A percentile compares a stretch with the other conserved stretches of the same genome.
Evolutionary conservation across 2,113 vertebrate species (phyloP).

Genomic region (Pygoscelis antarcticus): DNA sequence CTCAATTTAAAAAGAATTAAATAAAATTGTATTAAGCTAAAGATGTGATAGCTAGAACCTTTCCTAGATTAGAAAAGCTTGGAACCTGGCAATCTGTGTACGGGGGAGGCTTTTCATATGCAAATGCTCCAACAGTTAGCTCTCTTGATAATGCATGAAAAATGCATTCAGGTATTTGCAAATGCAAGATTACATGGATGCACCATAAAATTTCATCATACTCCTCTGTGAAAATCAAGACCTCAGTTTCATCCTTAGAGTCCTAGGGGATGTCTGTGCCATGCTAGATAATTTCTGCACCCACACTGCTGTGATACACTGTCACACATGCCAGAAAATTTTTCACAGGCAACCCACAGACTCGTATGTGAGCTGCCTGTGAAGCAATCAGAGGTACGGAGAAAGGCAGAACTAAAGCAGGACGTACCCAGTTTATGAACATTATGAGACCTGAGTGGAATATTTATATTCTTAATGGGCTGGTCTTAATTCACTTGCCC

Average conservation of each 20-base stretch:
- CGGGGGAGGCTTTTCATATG: background rate
- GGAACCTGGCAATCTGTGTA: background rate
- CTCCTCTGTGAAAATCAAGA: background rate
- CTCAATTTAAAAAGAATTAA: background rate
- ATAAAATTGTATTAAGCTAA: background rate
- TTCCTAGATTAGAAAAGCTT: background rate
- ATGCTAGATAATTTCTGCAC: background rate
- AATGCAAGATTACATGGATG: background rate
- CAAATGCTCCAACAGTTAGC: background rate
- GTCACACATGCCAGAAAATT: background rate
- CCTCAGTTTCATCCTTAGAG: background rate
- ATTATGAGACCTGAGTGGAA: background rate
- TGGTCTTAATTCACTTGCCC: background rate
- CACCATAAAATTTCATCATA: background rate
- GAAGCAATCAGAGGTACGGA: background rate
- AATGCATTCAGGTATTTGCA: background rate
- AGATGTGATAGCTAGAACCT: background rate
- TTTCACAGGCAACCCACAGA: background rate
- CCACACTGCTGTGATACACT: background rate
- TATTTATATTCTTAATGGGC: background rate
- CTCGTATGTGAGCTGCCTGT: background rate
- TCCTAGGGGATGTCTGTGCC: background rate
- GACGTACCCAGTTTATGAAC: background rate
- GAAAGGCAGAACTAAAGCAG: background rate
- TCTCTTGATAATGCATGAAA: background rate